Evolutionary conservation across 2,113 vertebrate species (phyloP).

Genomic region (Sterrhoptilus dennistouni): DNA sequence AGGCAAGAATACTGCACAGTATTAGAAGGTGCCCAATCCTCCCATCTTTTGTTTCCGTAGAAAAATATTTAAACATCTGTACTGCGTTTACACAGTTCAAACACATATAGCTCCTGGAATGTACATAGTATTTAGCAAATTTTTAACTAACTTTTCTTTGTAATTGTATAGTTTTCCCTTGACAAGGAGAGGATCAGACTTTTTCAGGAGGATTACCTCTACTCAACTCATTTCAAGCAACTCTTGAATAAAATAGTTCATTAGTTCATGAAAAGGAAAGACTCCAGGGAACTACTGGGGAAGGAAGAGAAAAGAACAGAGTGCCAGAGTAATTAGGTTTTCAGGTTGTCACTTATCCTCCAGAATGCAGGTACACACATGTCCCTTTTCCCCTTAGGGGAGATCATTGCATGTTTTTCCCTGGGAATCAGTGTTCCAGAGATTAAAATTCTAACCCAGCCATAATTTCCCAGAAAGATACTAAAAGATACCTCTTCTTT

Average conservation of each 20-base stretch:
- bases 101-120: conserved; percentile 67
- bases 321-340: conserved; percentile 72
- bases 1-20: conserved; percentile 38
- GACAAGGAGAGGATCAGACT: conserved; percentile 60
- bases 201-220: conserved; percentile 70
- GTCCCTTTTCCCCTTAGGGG: conserved; percentile 44
- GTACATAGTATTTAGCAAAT: conserved; percentile 64
- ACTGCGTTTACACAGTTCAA: conserved; percentile 69
- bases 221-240: conserved; percentile 66
- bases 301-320: conserved; percentile 41
- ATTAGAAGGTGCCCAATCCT: conserved; percentile 69
- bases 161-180: conserved; percentile 72
- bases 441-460: neutral
- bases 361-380: conserved; percentile 23
- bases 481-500: neutral
- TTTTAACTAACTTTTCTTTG: conserved; percentile 75
- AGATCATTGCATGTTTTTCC: neutral
- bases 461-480: neutral
- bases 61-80: conserved; percentile 80
- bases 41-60: conserved; percentile 62
- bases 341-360: conserved; percentile 56
- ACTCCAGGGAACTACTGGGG: conserved; percentile 55
- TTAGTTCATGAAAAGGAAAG: conserved; percentile 73
- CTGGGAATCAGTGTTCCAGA: neutral
- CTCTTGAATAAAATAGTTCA: conserved; percentile 75